Evolutionary conservation across 2,797 vertebrate genomes (phyloP).

Genomic region (Lophotriccus pileatus): DNA sequence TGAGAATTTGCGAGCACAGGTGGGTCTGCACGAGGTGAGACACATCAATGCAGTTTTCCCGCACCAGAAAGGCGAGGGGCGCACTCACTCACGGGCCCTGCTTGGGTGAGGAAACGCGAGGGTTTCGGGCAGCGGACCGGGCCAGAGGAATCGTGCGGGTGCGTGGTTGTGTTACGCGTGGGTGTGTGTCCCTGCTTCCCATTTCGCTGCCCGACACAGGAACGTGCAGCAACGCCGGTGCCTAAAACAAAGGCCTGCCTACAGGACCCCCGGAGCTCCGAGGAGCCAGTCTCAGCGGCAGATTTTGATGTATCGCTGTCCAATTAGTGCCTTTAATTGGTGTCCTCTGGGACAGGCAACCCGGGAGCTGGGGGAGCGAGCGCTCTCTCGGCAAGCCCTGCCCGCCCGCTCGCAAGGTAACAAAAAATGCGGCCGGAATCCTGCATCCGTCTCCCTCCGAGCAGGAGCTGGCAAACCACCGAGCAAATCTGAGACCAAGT

Average conservation of each 20-base stretch:
- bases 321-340: conserved; percentile 85
- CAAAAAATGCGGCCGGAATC: conserved; percentile 5
- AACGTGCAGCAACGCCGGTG: neutral
- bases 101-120: neutral
- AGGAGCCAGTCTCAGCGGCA: conserved; percentile 66
- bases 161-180: neutral
- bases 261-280: conserved; percentile 58
- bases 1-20: neutral
- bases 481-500: neutral
- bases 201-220: neutral
- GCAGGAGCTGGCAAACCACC: neutral
- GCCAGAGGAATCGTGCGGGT: accelerated
- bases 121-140: neutral
- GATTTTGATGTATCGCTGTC: conserved; percentile 81
- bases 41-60: accelerated
- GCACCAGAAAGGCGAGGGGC: accelerated
- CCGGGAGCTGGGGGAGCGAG: conserved; percentile 51
- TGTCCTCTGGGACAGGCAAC: conserved; percentile 73
- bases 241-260: conserved; percentile 73
- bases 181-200: neutral
- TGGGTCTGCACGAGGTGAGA: neutral
- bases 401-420: conserved; percentile 54
- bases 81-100: accelerated
- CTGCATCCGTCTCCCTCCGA: neutral
- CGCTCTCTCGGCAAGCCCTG: conserved; percentile 10